Evolutionary conservation across 2,113 vertebrate species (phyloP).

Genomic region (Cariama cristata): DNA sequence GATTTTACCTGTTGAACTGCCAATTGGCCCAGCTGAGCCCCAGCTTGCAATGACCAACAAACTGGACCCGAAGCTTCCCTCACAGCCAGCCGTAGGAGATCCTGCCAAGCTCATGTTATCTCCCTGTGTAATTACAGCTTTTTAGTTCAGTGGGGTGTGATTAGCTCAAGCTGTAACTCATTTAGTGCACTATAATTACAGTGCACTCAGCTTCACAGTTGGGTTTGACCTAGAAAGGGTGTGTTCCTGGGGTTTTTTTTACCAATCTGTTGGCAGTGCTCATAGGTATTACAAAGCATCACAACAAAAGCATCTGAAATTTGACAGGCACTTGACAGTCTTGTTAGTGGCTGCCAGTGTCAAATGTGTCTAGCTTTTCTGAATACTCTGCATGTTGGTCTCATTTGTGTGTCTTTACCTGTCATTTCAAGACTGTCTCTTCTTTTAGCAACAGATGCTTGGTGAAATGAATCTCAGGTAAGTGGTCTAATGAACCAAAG

Average conservation of each 20-base stretch:
- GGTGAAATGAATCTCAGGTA: background rate
- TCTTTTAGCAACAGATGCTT: background rate
- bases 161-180: slow-evolving; percentile 75
- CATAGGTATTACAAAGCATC: background rate
- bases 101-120: slow-evolving; percentile 62
- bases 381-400: background rate
- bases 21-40: background rate
- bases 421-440: background rate
- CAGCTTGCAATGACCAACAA: background rate
- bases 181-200: slow-evolving; percentile 73
- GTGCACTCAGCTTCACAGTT: slow-evolving; percentile 30
- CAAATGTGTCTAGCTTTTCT: background rate
- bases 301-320: slow-evolving; percentile 34
- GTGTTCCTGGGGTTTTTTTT: slow-evolving; percentile 55
- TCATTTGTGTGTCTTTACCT: background rate
- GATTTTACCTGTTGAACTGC: background rate
- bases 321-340: background rate
- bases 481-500: background rate
- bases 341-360: background rate
- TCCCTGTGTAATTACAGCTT: slow-evolving; percentile 75
- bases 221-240: slow-evolving; percentile 60
- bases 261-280: slow-evolving; percentile 15
- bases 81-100: slow-evolving; percentile 14
- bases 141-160: slow-evolving; percentile 67
- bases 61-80: background rate